Conservation (phyloP, 2,113 vertebrate species). For the Cheirogaleus medius region DNA sequence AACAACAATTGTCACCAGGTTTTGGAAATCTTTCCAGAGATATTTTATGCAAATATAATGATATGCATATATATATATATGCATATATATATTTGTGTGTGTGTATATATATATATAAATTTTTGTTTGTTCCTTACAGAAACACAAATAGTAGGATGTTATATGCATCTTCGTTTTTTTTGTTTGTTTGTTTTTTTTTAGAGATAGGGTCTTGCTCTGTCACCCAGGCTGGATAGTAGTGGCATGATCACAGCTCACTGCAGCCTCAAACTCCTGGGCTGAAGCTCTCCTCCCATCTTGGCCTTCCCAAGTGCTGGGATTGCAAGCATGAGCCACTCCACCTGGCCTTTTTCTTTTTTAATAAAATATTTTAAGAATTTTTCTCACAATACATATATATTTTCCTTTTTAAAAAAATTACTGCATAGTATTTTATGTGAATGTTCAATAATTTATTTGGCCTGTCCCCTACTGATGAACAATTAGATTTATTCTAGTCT, state of each 20-base stretch:
- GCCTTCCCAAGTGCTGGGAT: background rate
- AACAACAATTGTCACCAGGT: background rate
- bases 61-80: background rate
- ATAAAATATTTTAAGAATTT: constrained; percentile 13
- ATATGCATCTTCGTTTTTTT: too few species aligned
- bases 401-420: background rate
- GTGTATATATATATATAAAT: background rate
- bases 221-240: too few species aligned
- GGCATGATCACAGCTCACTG: too few species aligned
- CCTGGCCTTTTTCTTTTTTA: background rate
- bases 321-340: background rate
- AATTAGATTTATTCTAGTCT: background rate
- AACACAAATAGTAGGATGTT: too few species aligned
- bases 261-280: too few species aligned
- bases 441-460: background rate
- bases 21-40: background rate
- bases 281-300: too few species aligned
- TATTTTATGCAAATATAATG: constrained; percentile 25
- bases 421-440: background rate
- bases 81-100: background rate
- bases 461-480: background rate
- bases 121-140: background rate
- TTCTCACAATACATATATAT: background rate
- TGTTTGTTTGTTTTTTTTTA: too few species aligned
- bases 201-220: too few species aligned